Evolutionary conservation across 2,888 invertebrate genomes (phyloP), one percentile per base, ranked within the genome.

Genomic region (Lamellibrachia satsuma): DNA sequence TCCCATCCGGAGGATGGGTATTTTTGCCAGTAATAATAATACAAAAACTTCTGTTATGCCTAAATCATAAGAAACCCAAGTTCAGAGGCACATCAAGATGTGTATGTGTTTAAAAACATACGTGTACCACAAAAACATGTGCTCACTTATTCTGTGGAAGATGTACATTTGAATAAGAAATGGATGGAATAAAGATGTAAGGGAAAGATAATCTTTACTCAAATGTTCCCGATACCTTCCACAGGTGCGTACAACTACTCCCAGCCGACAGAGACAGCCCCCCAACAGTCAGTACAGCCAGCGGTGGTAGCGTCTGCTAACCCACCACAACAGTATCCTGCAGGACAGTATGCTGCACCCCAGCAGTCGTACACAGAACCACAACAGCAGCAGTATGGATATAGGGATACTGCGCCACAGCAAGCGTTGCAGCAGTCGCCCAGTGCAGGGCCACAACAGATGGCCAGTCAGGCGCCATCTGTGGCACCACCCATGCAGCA

Each of bases 401-500:
- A 75, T 39, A 39, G 39, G 75, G 15, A 75, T n/a, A 75, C 75
- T 6, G 75, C 75, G n/a, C 75, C 75, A 3, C 75, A 75, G 75
- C 75, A 11, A 52, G 52, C 27, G n/a, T 22, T 11, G 55, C 92
- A 90, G 55, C 92, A 92, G 91, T 15, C 90, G 3, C 52, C 27
- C 52, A 22, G 52, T n/a, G 52, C 90, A 39, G 52, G 15, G 11
- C 90, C 52, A n/a, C 92, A 27, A 52, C 91, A 92, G 57, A 91
- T 52, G 52, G 91, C 52, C 4, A 55, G 91, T 22, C 92, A 92
- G 75, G 91, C 22, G 91, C 92, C 52, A 91, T 60, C 52, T 2
- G 52, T 15, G 90, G 11, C 92, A 22, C 15, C 27, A 3, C 51
- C 60, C 2, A 15, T 39, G 3, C 92, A 92, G 91, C 52, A 52